Conservation (phyloP, 2,113 vertebrate species). For the Coptodon bakossiorum region DNA sequence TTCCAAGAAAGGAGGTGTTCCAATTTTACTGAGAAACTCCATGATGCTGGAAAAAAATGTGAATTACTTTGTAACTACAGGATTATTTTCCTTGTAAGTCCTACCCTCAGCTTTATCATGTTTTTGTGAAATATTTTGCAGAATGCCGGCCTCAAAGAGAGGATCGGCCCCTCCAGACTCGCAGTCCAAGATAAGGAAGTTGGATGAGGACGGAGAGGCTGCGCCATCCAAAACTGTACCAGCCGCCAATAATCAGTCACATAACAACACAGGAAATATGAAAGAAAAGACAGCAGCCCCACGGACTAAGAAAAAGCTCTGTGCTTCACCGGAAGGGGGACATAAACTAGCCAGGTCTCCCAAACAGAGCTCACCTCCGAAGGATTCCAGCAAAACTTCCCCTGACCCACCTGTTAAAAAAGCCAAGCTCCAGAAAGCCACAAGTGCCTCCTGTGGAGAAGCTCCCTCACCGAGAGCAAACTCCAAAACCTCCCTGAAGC, state of each 20-base stretch:
- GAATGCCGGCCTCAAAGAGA: constrained; percentile 74
- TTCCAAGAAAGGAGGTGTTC: neutral
- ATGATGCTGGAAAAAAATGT: neutral
- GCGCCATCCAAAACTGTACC: constrained; percentile 37
- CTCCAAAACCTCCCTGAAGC: constrained; percentile 53
- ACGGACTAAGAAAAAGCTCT: constrained; percentile 56
- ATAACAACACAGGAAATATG: constrained; percentile 37
- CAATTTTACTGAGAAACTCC: neutral
- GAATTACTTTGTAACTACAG: neutral
- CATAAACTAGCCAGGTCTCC: constrained; percentile 35
- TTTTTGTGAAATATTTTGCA: constrained; percentile 15
- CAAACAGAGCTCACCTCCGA: constrained; percentile 36
- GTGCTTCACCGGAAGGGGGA: constrained; percentile 12
- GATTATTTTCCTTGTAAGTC: neutral
- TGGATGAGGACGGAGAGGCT: constrained; percentile 57
- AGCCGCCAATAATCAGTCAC: constrained; percentile 32
- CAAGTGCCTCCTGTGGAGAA: constrained; percentile 60
- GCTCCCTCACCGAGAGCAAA: constrained; percentile 8
- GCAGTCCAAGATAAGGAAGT: constrained; percentile 59
- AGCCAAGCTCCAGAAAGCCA: constrained; percentile 54
- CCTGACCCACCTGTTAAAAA: constrained; percentile 52
- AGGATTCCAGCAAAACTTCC: constrained; percentile 26
- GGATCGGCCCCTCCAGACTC: constrained; percentile 51
- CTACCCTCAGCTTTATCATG: neutral
- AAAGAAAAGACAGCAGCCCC: constrained; percentile 43